Evolutionary conservation across 1,140 invertebrate genomes (phyloP).

Genomic region (Lethrus apterus): DNA sequence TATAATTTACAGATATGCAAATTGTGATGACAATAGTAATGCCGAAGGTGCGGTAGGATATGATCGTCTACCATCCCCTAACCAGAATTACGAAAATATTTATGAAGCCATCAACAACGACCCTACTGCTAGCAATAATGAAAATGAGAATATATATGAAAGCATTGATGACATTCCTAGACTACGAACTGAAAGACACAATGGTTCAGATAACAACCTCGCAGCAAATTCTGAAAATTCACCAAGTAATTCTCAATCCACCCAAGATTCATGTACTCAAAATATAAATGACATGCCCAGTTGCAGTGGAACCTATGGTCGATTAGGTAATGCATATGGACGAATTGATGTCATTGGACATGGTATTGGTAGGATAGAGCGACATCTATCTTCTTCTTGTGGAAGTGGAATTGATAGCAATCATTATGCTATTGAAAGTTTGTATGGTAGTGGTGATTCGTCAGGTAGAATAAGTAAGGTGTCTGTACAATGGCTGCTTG

Average conservation of each 20-base stretch:
- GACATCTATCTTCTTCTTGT: slow-evolving; percentile 49
- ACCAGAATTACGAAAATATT: slow-evolving; percentile 38
- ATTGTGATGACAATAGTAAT: slow-evolving; percentile 46
- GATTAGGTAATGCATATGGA: slow-evolving; percentile 46
- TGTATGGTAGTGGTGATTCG: slow-evolving; percentile 32
- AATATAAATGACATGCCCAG: slow-evolving; percentile 24
- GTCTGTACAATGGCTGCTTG: slow-evolving; percentile 49
- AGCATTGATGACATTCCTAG: slow-evolving; percentile 45
- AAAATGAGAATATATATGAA: slow-evolving; percentile 49
- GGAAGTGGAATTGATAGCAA: slow-evolving; percentile 49
- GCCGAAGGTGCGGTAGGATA: slow-evolving; percentile 47
- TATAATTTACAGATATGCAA: slow-evolving; percentile 28
- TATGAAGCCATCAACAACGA: slow-evolving; percentile 40
- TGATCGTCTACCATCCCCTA: slow-evolving; percentile 27
- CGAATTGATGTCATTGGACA: slow-evolving; percentile 45
- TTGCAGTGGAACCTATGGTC: slow-evolving; percentile 37
- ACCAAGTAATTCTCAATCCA: neutral
- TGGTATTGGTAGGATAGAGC: slow-evolving; percentile 46
- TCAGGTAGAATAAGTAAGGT: slow-evolving; percentile 46
- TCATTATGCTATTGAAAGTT: slow-evolving; percentile 35
- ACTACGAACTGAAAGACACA: slow-evolving; percentile 16
- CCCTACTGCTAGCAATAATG: slow-evolving; percentile 37
- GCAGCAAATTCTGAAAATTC: slow-evolving; percentile 23
- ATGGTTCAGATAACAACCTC: slow-evolving; percentile 24
- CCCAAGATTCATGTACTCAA: neutral